Percentiles rank a stretch among this genome's conserved stretches.
phyloP scores from a whole-genome alignment of 1,140 invertebrate species.

The Plodia interpunctella region DNA sequence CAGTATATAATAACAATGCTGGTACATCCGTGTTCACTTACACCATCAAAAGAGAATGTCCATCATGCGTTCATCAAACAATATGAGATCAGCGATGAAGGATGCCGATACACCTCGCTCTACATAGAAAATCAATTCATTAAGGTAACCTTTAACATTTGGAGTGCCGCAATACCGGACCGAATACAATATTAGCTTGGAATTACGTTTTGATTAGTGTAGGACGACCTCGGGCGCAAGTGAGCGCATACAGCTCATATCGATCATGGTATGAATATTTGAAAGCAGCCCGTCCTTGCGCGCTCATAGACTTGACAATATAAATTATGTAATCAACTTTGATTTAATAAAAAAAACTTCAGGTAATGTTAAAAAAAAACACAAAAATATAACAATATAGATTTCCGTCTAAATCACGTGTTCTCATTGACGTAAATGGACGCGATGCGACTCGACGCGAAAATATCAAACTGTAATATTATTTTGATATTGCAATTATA shows the following conservation, averaged over 20 bases:
- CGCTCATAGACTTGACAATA: slow-evolving; percentile 31
- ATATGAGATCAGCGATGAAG: not conserved
- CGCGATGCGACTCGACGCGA: no score
- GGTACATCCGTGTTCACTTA: slow-evolving; percentile 2
- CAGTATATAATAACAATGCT: no score
- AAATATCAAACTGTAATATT: no score
- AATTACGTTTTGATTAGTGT: slow-evolving; percentile 64
- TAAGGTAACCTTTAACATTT: slow-evolving; percentile 40
- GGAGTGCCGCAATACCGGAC: slow-evolving; percentile 36
- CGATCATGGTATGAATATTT: slow-evolving; percentile 71
- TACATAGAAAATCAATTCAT: slow-evolving; percentile 29
- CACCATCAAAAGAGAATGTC: not conserved
- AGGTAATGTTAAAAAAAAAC: no score
- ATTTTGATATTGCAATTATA: no score
- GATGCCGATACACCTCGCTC: slow-evolving; percentile 2
- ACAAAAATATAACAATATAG: no score
- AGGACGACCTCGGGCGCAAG: slow-evolving; percentile 40
- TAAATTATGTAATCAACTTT: slow-evolving; percentile 8
- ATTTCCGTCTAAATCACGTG: no score
- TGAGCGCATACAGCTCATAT: slow-evolving; percentile 56
- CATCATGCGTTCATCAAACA: not conserved
- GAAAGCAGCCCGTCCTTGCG: slow-evolving; percentile 53
- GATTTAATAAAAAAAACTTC: no score
- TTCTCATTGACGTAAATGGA: no score
- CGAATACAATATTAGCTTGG: slow-evolving; percentile 55